Evolutionary conservation across 2,113 vertebrate species (phyloP), one percentile per base, ranked within the genome.

Genomic region (Cygnus atratus): DNA sequence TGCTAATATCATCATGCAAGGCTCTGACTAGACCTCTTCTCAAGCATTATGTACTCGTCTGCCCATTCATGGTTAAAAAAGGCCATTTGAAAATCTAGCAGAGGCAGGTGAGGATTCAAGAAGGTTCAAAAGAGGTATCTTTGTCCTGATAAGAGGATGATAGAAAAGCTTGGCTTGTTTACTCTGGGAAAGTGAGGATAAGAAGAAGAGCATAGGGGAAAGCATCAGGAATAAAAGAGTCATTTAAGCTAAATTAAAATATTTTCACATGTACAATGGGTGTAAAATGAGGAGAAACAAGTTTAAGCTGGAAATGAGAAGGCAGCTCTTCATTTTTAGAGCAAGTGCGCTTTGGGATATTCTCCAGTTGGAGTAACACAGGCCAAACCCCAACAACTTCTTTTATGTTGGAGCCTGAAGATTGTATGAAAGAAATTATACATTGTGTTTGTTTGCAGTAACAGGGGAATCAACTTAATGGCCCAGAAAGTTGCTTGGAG

Each of bases 391-490:
- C 52, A 73, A 68, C 24, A 57, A 58, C 62, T 39, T 26, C 35
- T 91, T 91, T 84, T 87, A 81, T 75, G 67, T 58, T 2, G 1
- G 58, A 79, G 13, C 33, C 57, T 66, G 72, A 92, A 61, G 44
- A 57, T 46, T 57, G 39, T 58, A 58, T 87, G 84, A 93, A 95
- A 96, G 66, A 93, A 89, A 91, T 95, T 91, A 89, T 72, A 82
- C 81, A 58, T 85, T 33, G 48, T 95, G 77, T 95, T 95, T 92
- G 84, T 57, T 93, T 95, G 79, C 71, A 66, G 77, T 87, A 87
- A 92, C 96, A 82, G 48, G 93, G 87, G 95, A 96, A 76, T 87
- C 5, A 4, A 89, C 84, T 96, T 96, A 95, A 96, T 92, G 94
- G 84, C 78, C 84, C 74, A 92, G 81, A 93, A 97, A 91, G 87